Evolutionary conservation across 2,797 vertebrate species (phyloP).

Genomic region (Setipinna tenuifilis): DNA sequence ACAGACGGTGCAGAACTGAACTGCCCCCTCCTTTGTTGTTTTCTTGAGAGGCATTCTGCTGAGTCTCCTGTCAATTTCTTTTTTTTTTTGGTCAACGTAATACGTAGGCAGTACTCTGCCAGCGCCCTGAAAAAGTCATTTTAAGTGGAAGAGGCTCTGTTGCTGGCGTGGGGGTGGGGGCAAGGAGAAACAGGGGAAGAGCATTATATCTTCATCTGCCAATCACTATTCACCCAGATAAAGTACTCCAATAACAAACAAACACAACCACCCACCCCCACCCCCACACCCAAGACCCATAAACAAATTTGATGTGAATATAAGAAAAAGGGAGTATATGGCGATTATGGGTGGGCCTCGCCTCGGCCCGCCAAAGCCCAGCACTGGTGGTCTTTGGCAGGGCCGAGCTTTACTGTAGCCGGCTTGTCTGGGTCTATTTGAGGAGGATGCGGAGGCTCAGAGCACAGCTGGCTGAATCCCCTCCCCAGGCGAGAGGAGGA

Average conservation of each 20-base stretch:
- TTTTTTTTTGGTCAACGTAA: neutral
- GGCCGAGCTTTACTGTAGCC: neutral
- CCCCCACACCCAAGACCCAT: neutral
- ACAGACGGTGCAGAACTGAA: too few species aligned
- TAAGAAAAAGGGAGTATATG: neutral
- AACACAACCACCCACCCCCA: neutral
- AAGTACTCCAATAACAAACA: neutral
- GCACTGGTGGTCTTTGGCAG: neutral
- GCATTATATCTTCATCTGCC: neutral
- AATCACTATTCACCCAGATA: neutral
- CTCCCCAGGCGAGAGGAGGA: neutral
- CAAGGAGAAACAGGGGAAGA: neutral
- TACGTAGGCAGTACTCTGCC: neutral
- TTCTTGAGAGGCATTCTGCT: too few species aligned
- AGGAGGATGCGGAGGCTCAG: neutral
- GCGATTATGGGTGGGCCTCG: neutral
- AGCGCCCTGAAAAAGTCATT: neutral
- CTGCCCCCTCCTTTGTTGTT: too few species aligned
- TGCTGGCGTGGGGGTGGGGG: neutral
- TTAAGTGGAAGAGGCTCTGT: neutral
- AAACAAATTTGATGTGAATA: neutral
- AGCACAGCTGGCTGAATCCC: slow-evolving; percentile 9
- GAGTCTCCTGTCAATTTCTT: neutral
- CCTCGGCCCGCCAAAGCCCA: too few species aligned
- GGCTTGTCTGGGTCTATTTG: neutral